phyloP scores from a whole-genome alignment of 2,888 invertebrate genomes.

The Habrosyne pyritoides region DNA sequence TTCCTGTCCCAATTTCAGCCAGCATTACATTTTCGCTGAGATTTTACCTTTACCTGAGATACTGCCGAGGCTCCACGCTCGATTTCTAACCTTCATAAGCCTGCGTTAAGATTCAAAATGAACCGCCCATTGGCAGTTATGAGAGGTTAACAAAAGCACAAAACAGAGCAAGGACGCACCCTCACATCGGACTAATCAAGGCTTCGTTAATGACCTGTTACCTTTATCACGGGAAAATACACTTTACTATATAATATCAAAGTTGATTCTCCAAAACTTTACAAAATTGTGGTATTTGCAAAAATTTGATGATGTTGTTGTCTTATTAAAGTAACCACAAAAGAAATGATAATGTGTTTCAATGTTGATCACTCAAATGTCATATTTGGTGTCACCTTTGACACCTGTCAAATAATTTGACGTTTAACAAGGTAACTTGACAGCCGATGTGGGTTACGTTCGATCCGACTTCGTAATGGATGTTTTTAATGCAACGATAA shows the following conservation, averaged over 20 bases:
- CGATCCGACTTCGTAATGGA: no score
- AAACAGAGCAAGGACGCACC: slow-evolving; percentile 50
- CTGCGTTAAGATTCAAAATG: slow-evolving; percentile 16
- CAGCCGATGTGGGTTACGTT: neutral
- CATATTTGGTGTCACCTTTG: slow-evolving; percentile 20
- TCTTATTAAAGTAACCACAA: neutral
- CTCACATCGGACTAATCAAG: slow-evolving; percentile 54
- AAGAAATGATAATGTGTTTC: slow-evolving; percentile 25
- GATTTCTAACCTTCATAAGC: slow-evolving; percentile 17
- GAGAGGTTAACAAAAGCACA: slow-evolving; percentile 49
- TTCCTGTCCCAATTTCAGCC: slow-evolving; percentile 28
- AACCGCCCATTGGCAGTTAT: slow-evolving; percentile 18
- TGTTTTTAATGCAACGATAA: neutral
- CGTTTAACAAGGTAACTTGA: neutral
- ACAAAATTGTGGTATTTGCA: neutral
- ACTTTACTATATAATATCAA: slow-evolving; percentile 7
- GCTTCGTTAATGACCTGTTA: slow-evolving; percentile 47
- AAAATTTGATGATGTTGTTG: neutral
- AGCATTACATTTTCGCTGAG: slow-evolving; percentile 46
- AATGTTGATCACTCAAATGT: slow-evolving; percentile 25
- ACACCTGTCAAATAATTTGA: slow-evolving; percentile 23
- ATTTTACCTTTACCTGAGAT: slow-evolving; percentile 31
- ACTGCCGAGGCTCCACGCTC: slow-evolving; percentile 14
- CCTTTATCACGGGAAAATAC: slow-evolving; percentile 10
- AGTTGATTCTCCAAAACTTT: neutral